Conservation (phyloP, 2,797 vertebrate genomes). For the Danionella dracula region DNA sequence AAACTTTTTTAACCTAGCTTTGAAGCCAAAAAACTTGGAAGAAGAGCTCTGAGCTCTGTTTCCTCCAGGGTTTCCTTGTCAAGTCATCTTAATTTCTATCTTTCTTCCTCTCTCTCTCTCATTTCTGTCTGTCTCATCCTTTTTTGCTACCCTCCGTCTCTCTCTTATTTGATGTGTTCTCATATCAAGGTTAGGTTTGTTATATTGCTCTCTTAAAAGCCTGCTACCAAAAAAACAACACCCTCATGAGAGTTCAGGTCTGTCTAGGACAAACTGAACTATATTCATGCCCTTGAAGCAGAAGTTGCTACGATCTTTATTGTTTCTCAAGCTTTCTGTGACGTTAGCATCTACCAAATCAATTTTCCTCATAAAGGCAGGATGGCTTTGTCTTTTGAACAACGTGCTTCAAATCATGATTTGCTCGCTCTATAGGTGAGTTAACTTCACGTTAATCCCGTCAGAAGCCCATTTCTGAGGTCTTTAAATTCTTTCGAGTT, state of each 20-base stretch:
- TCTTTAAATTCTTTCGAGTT: too few relatives aligned
- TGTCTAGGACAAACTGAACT: background rate
- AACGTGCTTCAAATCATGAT: too few relatives aligned
- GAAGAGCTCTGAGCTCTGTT: background rate
- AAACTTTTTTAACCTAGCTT: too few relatives aligned
- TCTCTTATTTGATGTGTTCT: background rate
- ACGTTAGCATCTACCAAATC: too few relatives aligned
- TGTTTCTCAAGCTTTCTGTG: too few relatives aligned
- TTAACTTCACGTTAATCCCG: too few relatives aligned
- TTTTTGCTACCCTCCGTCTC: background rate
- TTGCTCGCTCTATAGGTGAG: too few relatives aligned
- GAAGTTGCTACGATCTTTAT: too few relatives aligned
- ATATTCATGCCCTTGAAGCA: background rate
- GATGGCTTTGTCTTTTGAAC: too few relatives aligned
- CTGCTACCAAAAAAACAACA: background rate
- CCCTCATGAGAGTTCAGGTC: background rate
- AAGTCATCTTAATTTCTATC: conserved; percentile 12
- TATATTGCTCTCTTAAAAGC: conserved; percentile 1
- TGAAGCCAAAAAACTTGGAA: too few relatives aligned
- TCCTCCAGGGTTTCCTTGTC: conserved; percentile 11
- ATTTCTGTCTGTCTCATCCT: background rate
- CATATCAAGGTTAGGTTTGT: conserved; percentile 15
- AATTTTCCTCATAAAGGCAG: too few relatives aligned
- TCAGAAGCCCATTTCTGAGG: too few relatives aligned
- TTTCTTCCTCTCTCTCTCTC: background rate